Evolutionary conservation across 1,140 invertebrate genomes (phyloP).

Genomic region (Hetaerina americana): DNA sequence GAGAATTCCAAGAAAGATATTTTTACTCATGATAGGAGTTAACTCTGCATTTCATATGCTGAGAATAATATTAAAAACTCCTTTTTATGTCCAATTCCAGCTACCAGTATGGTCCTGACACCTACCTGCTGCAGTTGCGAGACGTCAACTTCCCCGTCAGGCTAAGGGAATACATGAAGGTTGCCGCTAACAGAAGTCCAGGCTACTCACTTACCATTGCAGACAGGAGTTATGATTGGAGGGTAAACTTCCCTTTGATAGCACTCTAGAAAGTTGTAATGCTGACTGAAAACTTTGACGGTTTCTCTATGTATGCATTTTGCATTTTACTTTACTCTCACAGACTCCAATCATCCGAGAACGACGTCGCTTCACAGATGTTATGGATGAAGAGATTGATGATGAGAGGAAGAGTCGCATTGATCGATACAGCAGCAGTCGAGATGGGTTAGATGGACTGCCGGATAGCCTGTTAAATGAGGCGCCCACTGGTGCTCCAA

Average conservation of each 20-base stretch:
- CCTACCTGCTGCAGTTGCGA: conserved; percentile 80
- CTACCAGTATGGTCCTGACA: conserved; percentile 91
- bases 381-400: conserved; percentile 93
- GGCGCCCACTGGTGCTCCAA: conserved; percentile 19
- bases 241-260: conserved; percentile 37
- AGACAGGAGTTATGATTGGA: conserved; percentile 60
- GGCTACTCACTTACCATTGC: conserved; percentile 45
- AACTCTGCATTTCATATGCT: too few relatives aligned
- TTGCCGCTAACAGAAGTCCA: conserved; percentile 59
- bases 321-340: conserved; percentile 12
- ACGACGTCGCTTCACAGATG: conserved; percentile 77
- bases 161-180: conserved; percentile 85
- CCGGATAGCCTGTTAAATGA: neutral
- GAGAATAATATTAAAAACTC: too few relatives aligned
- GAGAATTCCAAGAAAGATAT: too few relatives aligned
- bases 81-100: conserved; percentile 35
- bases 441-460: neutral
- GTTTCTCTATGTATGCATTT: conserved; percentile 4
- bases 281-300: neutral
- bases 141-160: conserved; percentile 86
- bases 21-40: too few relatives aligned
- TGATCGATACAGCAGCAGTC: neutral
- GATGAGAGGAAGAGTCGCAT: conserved; percentile 72
- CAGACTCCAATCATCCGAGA: conserved; percentile 78
- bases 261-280: conserved; percentile 8